phyloP scores from a whole-genome alignment of 2,888 invertebrate genomes.

The Epistrophe grossulariae region DNA sequence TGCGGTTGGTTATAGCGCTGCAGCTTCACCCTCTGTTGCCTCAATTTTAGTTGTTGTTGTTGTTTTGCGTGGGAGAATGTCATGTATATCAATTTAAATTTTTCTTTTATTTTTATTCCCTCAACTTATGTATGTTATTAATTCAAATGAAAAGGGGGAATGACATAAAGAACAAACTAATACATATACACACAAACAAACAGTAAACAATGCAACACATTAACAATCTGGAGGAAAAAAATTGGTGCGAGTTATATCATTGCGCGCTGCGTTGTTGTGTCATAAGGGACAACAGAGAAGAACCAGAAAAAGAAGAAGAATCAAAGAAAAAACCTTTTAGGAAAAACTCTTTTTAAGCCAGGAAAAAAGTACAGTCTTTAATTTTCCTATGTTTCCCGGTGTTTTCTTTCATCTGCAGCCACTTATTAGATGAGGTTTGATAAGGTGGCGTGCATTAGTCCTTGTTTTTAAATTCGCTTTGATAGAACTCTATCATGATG shows the following conservation, averaged over 20 bases:
- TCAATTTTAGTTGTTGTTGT: neutral
- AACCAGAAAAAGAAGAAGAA: neutral
- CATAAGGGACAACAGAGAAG: constrained; percentile 13
- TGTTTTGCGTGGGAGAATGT: constrained; percentile 72
- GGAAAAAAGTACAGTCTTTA: constrained; percentile 72
- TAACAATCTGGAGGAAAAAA: constrained; percentile 24
- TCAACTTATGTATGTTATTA: constrained; percentile 18
- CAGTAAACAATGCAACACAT: constrained; percentile 27
- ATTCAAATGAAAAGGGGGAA: constrained; percentile 70
- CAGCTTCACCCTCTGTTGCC: constrained; percentile 16
- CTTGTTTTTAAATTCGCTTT: constrained; percentile 15
- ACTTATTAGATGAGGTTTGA: neutral
- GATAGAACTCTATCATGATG: constrained; percentile 63
- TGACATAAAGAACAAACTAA: constrained; percentile 16
- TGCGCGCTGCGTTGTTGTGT: constrained; percentile 25
- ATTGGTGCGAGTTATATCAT: constrained; percentile 50
- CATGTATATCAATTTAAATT: constrained; percentile 69
- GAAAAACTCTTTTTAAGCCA: constrained; percentile 46
- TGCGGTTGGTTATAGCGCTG: constrained; percentile 29
- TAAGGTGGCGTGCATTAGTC: constrained; percentile 22
- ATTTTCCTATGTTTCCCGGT: constrained; percentile 58
- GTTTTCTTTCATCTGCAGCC: constrained; percentile 20
- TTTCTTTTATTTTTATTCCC: constrained; percentile 38
- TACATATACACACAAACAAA: constrained; percentile 8
- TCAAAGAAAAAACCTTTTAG: constrained; percentile 39